These are phyloP conservation scores for Diphyllodes magnificus DNA, from an alignment of 2,113 vertebrate genomes.

Conservation along the genomic window DNA sequence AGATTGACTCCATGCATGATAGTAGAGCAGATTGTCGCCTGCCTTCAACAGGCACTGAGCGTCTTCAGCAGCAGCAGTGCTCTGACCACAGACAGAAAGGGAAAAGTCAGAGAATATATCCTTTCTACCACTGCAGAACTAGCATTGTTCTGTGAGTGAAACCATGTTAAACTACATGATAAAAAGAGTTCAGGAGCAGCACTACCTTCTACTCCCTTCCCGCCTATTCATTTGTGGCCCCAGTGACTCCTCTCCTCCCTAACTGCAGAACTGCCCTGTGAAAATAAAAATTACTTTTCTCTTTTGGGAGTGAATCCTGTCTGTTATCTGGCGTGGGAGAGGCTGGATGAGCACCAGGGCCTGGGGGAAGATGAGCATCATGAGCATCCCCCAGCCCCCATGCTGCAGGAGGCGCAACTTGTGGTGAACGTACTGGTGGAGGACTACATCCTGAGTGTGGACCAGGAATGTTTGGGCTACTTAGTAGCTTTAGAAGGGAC, in stretches of 20 bases:
- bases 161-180: not conserved
- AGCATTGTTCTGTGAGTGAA: not conserved
- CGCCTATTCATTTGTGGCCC: not conserved
- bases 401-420: not conserved
- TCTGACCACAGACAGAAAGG: not conserved
- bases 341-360: not conserved
- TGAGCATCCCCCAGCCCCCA: not conserved
- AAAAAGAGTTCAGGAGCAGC: not conserved
- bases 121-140: not conserved
- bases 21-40: not conserved
- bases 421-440: not conserved
- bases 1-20: not conserved
- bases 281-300: not conserved
- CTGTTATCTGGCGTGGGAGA: fast-evolving
- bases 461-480: fast-evolving
- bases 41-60: not conserved
- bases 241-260: not conserved
- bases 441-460: no score
- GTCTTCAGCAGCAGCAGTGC: not conserved
- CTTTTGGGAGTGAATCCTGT: not conserved
- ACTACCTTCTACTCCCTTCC: not conserved
- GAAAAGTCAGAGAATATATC: not conserved
- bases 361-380: fast-evolving
- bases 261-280: not conserved
- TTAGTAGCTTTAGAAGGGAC: not conserved